Conservation (phyloP, 2,888 invertebrate genomes). For the Sabellastarte sp. region DNA sequence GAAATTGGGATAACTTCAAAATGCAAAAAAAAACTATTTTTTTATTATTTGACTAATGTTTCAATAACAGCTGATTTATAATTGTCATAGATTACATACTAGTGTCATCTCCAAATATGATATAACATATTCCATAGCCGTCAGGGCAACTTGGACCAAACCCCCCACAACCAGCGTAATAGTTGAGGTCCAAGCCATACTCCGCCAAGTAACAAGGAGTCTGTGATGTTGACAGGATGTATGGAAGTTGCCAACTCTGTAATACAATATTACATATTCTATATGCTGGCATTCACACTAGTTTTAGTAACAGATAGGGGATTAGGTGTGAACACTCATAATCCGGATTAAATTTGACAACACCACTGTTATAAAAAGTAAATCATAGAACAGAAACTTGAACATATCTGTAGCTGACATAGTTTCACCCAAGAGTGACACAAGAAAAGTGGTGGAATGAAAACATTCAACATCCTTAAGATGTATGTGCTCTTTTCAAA, state of each 20-base stretch:
- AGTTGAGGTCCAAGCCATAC: conserved; percentile 24
- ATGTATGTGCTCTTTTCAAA: too few species aligned
- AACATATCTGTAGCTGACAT: too few species aligned
- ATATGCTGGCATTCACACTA: too few species aligned
- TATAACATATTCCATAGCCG: conserved; percentile 46
- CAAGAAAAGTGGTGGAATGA: too few species aligned
- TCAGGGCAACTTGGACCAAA: conserved; percentile 34
- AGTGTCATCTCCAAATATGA: conserved; percentile 41
- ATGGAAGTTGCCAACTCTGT: conserved; percentile 30
- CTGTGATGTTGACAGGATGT: conserved; percentile 45
- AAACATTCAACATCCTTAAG: too few species aligned
- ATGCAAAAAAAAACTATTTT: not conserved
- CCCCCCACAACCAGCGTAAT: conserved; percentile 39
- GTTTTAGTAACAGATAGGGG: too few species aligned
- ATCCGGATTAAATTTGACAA: too few species aligned
- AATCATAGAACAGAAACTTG: too few species aligned
- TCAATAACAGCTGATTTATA: not conserved
- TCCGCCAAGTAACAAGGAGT: conserved; percentile 39
- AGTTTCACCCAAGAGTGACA: too few species aligned
- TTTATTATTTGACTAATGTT: not conserved
- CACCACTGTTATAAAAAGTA: too few species aligned
- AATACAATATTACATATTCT: too few species aligned
- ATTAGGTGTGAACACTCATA: too few species aligned
- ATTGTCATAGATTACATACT: conserved; percentile 30
- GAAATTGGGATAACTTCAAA: not conserved